These are phyloP conservation scores for Pseudanteris insignis DNA, from an alignment of 2,888 invertebrate genomes.

Conservation along the genomic window DNA sequence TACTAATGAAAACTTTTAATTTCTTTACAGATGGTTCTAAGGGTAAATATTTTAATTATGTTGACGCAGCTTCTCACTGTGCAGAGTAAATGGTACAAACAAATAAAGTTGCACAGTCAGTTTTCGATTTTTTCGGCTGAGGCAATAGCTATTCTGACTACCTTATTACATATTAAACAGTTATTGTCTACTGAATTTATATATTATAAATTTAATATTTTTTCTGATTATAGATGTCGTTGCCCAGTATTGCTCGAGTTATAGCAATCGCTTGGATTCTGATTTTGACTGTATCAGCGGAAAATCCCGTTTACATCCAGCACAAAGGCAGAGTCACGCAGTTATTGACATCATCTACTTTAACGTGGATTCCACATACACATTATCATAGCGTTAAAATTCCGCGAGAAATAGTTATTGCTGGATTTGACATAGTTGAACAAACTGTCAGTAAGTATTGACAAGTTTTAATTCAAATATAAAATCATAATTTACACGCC, in stretches of 20 bases:
- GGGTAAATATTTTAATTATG: no score
- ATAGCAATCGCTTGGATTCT: constrained; percentile 32
- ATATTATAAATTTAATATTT: no score
- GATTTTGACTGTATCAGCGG: constrained; percentile 48
- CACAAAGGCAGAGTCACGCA: constrained; percentile 66
- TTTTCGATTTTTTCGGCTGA: no score
- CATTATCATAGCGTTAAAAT: constrained; percentile 70
- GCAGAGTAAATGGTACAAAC: constrained; percentile 1
- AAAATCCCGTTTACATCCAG: constrained; percentile 65
- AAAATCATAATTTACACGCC: not conserved
- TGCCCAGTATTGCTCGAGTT: constrained; percentile 33
- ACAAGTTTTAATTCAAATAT: no score
- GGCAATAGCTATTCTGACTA: no score
- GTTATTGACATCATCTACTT: constrained; percentile 80
- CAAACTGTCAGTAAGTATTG: constrained; percentile 12
- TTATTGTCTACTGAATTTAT: no score
- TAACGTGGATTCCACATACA: constrained; percentile 65
- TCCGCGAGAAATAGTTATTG: constrained; percentile 76
- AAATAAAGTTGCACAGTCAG: no score
- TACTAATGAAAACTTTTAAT: no score
- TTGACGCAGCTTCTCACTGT: not conserved
- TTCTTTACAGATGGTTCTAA: no score
- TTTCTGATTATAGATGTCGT: constrained; percentile 50
- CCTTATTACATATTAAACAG: no score
- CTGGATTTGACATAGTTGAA: constrained; percentile 58